A percentile compares a stretch with the other conserved stretches of the same genome.
Conservation (phyloP, 2,797 vertebrate species). For the Echiichthys vipera region DNA sequence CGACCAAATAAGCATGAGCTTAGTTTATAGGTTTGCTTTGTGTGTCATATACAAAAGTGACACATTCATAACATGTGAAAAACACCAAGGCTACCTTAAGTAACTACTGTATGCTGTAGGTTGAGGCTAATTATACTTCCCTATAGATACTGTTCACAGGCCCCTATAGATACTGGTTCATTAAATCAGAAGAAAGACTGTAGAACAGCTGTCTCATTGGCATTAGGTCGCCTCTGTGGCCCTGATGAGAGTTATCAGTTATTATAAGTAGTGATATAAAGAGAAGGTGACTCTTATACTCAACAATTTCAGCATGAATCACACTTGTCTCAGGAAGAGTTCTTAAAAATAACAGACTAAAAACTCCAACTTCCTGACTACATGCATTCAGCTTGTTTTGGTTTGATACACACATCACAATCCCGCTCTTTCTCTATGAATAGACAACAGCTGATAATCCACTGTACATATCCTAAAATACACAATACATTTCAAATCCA, state of each 20-base stretch:
- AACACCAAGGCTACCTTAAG: conserved; percentile 30
- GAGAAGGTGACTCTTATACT: neutral
- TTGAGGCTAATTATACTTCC: conserved; percentile 18
- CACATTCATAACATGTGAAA: conserved; percentile 37
- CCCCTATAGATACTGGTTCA: conserved; percentile 2
- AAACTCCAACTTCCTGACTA: conserved; percentile 1
- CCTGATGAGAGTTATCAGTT: conserved; percentile 25
- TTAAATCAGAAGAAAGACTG: conserved; percentile 11
- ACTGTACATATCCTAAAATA: neutral
- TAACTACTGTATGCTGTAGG: conserved; percentile 37
- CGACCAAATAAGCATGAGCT: neutral
- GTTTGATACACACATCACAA: neutral
- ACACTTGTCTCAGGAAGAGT: neutral
- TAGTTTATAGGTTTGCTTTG: conserved; percentile 25
- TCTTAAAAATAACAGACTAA: neutral
- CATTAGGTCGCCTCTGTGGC: conserved; percentile 11
- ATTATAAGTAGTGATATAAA: neutral
- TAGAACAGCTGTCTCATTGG: conserved; percentile 23
- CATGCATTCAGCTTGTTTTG: neutral
- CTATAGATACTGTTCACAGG: no score
- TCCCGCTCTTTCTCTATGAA: neutral
- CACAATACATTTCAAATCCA: conserved; percentile 4
- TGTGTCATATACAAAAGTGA: no score
- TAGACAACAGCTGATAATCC: neutral
- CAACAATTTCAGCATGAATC: neutral